Evolutionary conservation across 2,888 invertebrate species (phyloP), one percentile per base, ranked within the genome.

Genomic region (Strigamia crassipes): DNA sequence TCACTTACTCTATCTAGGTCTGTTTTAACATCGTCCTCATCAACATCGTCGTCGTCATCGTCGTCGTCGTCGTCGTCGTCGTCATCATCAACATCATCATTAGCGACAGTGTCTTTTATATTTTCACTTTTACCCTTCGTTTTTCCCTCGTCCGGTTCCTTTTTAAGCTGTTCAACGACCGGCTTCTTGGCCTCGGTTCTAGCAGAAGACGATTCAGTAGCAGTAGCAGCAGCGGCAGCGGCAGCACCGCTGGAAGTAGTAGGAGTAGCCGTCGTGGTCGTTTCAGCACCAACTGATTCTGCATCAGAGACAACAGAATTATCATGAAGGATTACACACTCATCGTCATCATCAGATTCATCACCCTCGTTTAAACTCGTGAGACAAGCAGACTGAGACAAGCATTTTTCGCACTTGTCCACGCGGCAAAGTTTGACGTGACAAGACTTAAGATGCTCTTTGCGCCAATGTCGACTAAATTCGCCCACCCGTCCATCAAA

Each of bases 351-450:
- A 46, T 80, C 80, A 56, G n/a, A n/a, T n/a, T n/a, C n/a, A n/a
- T n/a, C n/a, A n/a, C 56, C 80, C 51, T 23, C 38, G 8, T 73
- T 66, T 18, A 73, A 73, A 34, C 38, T 81, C 23, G n/a, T 81
- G n/a, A n/a, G n/a, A n/a, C n/a, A n/a, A n/a, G 61, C 81, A 31
- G 61, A 61, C 31, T 56, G 15, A 38, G 81, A 66, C 41, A 73
- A 61, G 73, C 85, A 85, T 73, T 84, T 84, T 27, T 83, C 83
- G 80, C 85, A 85, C 73, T 84, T 84, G 77, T 85, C 85, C 42
- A 85, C 84, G 15, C 84, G 84, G 80, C 85, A 85, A 27, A 84
- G 73, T 79, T 84, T 84, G 9, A 85, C 83, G 42, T 82, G 51
- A 77, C 84, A 84, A 15, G 83, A 82, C 82, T 84, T 85, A 12